Base-by-base conservation (phyloP, 2,113 vertebrate species). In the Furnarius figulus region DNA sequence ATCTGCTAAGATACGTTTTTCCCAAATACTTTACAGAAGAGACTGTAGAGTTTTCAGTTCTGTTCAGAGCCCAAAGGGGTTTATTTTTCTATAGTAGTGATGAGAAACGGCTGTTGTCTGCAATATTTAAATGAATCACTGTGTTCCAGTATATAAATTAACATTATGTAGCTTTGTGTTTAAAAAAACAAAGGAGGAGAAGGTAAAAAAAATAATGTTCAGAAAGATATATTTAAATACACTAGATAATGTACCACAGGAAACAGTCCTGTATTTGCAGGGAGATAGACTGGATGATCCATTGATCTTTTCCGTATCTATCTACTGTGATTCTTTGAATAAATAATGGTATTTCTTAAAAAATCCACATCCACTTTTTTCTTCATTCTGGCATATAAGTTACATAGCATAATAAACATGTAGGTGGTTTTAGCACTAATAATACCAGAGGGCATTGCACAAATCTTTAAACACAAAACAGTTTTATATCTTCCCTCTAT, bases 131-230 rank as follows among this genome's bases (percentile, higher is more conserved):
- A 90, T 68, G 44, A 87, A 94, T 89, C 80, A 65, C 75, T 91
- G 55, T 97, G 95, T 97, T 96, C 87, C 90, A 89, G 86, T 92
- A 74, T 91, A 89, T 88, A 94, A 95, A 93, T 78, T 96, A 96
- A 79, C 33, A 22, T 92, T 56, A 85, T 71, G 76, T 78, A 94
- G 85, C 33, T 88, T 87, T 95, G 67, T 92, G 24, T 71, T 74
- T 8, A n/a, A 39, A 42, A 20, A 63, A 55, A 59, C 13, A 31
- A 1, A 53, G 9, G 9, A 47, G 14, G 25, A 49, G 10, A 8
- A 10, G 27, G 14, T 8, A 7, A 24, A 59, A 59, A 23, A 83
- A 94, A 90, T 75, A 72, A 92, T 88, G 44, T 68, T 90, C 63
- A 96, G 77, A 95, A 91, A 87, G 82, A 40, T 8, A 35, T 56